phyloP scores from a whole-genome alignment of 2,888 invertebrate species.

The Helleia helle region DNA sequence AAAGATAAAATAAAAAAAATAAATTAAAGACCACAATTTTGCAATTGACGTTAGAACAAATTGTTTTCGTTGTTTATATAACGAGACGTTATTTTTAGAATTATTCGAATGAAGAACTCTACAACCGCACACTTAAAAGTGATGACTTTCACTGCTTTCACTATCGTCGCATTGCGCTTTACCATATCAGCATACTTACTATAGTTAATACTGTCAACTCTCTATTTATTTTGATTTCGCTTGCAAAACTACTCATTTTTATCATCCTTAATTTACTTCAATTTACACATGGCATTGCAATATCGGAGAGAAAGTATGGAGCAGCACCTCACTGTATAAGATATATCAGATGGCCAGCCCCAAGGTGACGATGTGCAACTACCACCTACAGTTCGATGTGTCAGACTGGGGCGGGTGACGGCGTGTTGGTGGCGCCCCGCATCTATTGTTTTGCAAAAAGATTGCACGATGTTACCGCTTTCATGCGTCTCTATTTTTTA shows the following conservation, averaged over 20 bases:
- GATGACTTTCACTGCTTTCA: constrained; percentile 69
- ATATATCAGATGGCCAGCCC: constrained; percentile 39
- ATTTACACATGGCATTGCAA: constrained; percentile 50
- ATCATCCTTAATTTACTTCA: constrained; percentile 51
- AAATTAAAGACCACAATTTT: no score
- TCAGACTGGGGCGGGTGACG: constrained; percentile 34
- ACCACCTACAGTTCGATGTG: constrained; percentile 43
- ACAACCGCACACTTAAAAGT: constrained; percentile 21
- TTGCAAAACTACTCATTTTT: constrained; percentile 55
- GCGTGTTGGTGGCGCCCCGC: constrained; percentile 51
- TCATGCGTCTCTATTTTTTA: constrained; percentile 14
- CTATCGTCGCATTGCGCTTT: constrained; percentile 47
- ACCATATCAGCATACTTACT: constrained; percentile 37
- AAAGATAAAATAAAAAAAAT: no score
- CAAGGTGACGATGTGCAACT: constrained; percentile 62
- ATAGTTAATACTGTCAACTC: constrained; percentile 39
- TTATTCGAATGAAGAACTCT: constrained; percentile 38
- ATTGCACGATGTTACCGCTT: constrained; percentile 17
- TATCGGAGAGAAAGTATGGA: constrained; percentile 58
- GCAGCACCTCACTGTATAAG: constrained; percentile 26
- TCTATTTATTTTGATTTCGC: constrained; percentile 62
- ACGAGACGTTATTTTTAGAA: constrained; percentile 16
- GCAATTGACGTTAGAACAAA: constrained; percentile 7
- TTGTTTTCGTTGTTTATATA: constrained; percentile 11
- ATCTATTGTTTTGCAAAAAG: constrained; percentile 39